Percentiles rank a stretch among this genome's conserved stretches.
Conservation (phyloP, 2,113 vertebrate genomes). For the Climacteris rufus region DNA sequence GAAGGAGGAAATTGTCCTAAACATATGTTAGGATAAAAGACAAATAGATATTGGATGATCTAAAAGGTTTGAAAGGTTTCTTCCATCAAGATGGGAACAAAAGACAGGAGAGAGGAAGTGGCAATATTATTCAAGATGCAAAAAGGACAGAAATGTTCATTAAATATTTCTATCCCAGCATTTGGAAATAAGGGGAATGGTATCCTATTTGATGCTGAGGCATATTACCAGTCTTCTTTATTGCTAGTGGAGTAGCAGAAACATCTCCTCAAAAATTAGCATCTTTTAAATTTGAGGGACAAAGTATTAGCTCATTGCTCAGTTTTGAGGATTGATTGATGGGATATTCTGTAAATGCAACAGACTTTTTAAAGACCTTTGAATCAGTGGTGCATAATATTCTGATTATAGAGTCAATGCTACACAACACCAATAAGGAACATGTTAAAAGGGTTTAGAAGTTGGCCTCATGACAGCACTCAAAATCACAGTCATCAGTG, state of each 20-base stretch:
- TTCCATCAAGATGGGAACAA: background rate
- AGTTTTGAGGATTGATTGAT: background rate
- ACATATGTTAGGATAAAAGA: background rate
- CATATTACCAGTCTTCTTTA: background rate
- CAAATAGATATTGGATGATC: background rate
- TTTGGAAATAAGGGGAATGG: background rate
- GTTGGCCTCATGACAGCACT: background rate
- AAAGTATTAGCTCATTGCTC: background rate
- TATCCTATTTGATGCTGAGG: background rate
- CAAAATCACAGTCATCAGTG: background rate
- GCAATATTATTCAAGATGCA: background rate
- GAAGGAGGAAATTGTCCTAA: background rate
- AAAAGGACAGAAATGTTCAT: background rate
- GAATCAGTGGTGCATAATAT: background rate
- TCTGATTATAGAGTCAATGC: background rate
- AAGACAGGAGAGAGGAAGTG: background rate
- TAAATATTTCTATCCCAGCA: background rate
- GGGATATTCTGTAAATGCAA: background rate
- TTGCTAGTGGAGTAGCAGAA: background rate
- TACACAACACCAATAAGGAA: background rate
- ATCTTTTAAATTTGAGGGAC: background rate
- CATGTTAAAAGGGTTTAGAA: conserved; percentile 9
- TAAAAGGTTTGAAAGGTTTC: background rate
- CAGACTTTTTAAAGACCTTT: conserved; percentile 4
- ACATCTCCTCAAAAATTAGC: background rate